Conservation (phyloP, 2,888 invertebrate species). For the Phortica magna region DNA sequence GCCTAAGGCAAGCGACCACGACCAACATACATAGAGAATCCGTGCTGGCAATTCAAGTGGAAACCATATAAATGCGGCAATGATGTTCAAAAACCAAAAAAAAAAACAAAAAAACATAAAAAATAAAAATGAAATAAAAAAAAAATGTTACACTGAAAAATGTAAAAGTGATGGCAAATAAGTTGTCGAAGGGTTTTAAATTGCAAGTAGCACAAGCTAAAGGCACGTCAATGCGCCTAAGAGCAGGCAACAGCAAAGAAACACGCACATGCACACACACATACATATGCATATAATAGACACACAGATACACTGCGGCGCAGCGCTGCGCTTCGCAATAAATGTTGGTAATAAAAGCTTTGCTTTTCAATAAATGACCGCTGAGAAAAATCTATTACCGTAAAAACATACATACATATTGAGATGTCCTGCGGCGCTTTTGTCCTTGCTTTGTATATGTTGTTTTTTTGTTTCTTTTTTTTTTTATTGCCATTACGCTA, state of each 20-base stretch:
- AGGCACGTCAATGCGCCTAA: background rate
- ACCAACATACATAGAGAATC: conserved; percentile 31
- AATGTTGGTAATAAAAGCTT: conserved; percentile 16
- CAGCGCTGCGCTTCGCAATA: conserved; percentile 2
- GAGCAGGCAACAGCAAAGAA: background rate
- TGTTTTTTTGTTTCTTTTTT: background rate
- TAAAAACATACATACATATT: background rate
- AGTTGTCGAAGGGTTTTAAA: conserved; percentile 1
- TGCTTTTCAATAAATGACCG: conserved; percentile 32
- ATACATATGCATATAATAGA: background rate
- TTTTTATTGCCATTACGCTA: conserved; percentile 16
- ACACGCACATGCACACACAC: too few relatives aligned
- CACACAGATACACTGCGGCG: background rate
- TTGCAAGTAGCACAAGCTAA: background rate
- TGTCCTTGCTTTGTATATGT: background rate
- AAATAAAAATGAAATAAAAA: background rate
- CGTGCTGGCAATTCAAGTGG: conserved; percentile 65
- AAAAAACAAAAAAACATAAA: too few relatives aligned
- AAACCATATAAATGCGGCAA: conserved; percentile 68
- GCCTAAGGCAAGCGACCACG: background rate
- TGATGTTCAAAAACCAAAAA: background rate
- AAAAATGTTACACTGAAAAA: background rate
- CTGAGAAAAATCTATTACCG: conserved; percentile 29
- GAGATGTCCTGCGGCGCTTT: conserved; percentile 11
- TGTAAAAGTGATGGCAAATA: background rate